Evolutionary conservation across 1,140 invertebrate genomes (phyloP).

Genomic region (Saccostrea cuccullata): DNA sequence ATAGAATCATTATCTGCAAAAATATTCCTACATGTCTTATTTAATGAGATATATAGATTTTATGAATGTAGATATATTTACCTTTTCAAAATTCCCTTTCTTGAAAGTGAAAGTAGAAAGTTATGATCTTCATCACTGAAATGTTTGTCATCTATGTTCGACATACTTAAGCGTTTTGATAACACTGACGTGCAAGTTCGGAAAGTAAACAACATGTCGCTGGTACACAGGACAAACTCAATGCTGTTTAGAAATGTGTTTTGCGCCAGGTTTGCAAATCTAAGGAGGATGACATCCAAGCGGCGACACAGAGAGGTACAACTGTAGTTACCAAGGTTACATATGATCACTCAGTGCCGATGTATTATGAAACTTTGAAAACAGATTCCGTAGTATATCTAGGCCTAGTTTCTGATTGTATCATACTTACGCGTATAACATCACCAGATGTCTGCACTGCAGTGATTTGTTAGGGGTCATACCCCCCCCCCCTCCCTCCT

Average conservation of each 20-base stretch:
- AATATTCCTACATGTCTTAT: no score
- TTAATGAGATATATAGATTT: no score
- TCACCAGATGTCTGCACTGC: no score
- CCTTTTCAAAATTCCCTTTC: not conserved
- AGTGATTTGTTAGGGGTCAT: no score
- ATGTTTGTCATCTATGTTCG: not conserved
- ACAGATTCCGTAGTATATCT: no score
- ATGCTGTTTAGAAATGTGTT: not conserved
- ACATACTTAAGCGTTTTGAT: not conserved
- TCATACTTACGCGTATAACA: no score
- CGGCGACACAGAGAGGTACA: conserved; percentile 11
- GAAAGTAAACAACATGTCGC: not conserved
- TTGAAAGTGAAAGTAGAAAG: not conserved
- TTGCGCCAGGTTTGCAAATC: not conserved
- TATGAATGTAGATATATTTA: not conserved
- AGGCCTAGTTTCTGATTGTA: no score
- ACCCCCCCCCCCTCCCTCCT: no score
- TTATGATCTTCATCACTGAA: not conserved
- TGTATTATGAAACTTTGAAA: not conserved
- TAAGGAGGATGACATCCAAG: conserved; percentile 1
- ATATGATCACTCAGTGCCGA: not conserved
- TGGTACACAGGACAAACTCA: not conserved
- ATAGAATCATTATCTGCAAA: no score
- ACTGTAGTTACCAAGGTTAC: not conserved
- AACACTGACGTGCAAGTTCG: not conserved